phyloP scores from a whole-genome alignment of 2,797 vertebrate genomes.

The Poecilia picta region DNA sequence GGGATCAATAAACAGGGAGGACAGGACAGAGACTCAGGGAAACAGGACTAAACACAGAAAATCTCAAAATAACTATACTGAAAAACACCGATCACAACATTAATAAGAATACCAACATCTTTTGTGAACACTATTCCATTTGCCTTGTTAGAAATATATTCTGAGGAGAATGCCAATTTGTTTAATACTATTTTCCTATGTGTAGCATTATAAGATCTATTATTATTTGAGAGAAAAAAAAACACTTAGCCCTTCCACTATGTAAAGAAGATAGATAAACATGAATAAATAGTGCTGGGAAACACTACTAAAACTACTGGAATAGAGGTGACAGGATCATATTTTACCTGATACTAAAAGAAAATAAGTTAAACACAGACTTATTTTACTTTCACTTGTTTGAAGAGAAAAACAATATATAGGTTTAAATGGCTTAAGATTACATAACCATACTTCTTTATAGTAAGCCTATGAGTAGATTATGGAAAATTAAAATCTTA shows the following conservation, averaged over 20 bases:
- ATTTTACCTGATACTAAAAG: background rate
- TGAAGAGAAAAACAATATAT: background rate
- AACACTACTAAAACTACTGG: no score
- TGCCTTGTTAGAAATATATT: background rate
- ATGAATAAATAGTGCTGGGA: background rate
- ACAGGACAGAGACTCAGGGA: no score
- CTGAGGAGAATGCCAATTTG: background rate
- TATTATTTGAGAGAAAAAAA: background rate
- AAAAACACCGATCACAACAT: no score
- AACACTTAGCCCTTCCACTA: background rate
- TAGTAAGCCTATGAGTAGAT: background rate
- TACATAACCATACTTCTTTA: background rate
- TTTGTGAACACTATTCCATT: background rate
- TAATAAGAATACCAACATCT: background rate
- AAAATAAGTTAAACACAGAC: background rate
- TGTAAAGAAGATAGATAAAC: background rate
- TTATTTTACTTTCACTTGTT: background rate
- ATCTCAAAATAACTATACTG: no score
- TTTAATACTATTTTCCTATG: background rate
- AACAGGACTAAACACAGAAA: no score
- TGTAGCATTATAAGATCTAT: background rate
- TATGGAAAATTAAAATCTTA: background rate
- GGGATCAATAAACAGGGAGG: no score
- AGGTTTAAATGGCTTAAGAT: background rate
- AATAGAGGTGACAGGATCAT: background rate